A percentile compares a stretch with the other conserved stretches of the same genome.
These are phyloP conservation scores for Cantharis flavilabris DNA, from an alignment of 2,888 invertebrate species.

Conservation along the genomic window DNA sequence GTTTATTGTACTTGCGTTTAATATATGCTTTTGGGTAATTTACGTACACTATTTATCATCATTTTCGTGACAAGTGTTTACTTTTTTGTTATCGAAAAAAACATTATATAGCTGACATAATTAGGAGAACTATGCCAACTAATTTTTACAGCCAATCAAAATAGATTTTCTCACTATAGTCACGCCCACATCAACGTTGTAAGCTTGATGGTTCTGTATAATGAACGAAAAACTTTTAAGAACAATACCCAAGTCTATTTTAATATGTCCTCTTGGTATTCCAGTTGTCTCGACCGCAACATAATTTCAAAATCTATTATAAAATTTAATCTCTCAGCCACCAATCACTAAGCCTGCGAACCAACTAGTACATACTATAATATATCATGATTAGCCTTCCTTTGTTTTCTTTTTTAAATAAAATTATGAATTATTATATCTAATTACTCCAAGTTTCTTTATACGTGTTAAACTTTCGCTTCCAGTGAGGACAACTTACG, in stretches of 20 bases:
- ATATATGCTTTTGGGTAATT: neutral
- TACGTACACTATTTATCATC: neutral
- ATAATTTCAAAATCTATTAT: neutral
- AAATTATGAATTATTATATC: neutral
- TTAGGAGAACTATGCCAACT: neutral
- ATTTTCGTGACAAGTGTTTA: neutral
- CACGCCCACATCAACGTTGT: neutral
- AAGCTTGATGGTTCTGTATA: neutral
- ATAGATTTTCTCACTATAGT: neutral
- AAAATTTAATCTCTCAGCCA: neutral
- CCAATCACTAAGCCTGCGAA: neutral
- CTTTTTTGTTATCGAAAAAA: neutral
- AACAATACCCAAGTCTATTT: neutral
- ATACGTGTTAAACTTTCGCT: neutral
- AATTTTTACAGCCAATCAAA: neutral
- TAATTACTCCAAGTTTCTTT: neutral
- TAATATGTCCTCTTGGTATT: neutral
- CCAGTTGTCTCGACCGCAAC: neutral
- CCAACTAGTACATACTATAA: too few species aligned
- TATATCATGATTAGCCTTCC: neutral
- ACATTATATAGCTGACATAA: neutral
- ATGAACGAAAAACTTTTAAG: neutral
- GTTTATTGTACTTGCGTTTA: neutral
- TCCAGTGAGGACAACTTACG: neutral
- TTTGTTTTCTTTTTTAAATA: neutral